Conservation (phyloP, 2,797 vertebrate genomes). For the Aratinga solstitialis region DNA sequence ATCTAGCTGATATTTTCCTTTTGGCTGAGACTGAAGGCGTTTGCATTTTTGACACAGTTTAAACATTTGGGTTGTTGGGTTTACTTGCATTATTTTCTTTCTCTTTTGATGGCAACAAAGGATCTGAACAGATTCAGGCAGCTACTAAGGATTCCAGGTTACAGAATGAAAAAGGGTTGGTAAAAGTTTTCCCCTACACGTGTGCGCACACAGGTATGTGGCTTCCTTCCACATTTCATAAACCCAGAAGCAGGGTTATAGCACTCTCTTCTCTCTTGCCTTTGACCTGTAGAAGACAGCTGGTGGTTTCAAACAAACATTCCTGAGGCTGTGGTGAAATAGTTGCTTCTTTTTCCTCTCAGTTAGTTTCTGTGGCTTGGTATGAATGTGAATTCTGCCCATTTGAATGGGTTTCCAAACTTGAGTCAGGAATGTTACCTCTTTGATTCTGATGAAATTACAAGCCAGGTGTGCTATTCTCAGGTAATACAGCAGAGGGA, state of each 20-base stretch:
- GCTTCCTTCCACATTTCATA: conserved; percentile 25
- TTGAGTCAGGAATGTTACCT: background rate
- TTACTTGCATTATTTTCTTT: background rate
- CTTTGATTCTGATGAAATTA: background rate
- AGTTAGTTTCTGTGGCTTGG: conserved; percentile 32
- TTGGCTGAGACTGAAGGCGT: conserved; percentile 65
- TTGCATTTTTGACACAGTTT: conserved; percentile 21
- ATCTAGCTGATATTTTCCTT: conserved; percentile 7
- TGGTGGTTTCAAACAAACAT: conserved; percentile 2
- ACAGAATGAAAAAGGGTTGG: background rate
- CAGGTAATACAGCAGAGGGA: conserved; percentile 28
- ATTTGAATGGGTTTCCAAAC: background rate
- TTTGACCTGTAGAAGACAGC: background rate
- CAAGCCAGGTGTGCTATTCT: conserved; percentile 23
- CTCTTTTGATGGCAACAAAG: conserved; percentile 6
- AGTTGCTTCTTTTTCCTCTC: conserved; percentile 10
- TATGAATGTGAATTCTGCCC: conserved; percentile 10
- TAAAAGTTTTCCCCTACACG: conserved; percentile 14
- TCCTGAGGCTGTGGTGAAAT: conserved; percentile 19
- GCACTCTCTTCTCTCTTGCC: background rate
- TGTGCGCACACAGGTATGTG: background rate
- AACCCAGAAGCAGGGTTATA: background rate
- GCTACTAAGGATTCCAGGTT: conserved; percentile 30
- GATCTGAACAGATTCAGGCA: background rate
- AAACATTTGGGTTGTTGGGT: background rate